Conservation (phyloP, 2,113 vertebrate species). For the Prionailurus bengalensis region DNA sequence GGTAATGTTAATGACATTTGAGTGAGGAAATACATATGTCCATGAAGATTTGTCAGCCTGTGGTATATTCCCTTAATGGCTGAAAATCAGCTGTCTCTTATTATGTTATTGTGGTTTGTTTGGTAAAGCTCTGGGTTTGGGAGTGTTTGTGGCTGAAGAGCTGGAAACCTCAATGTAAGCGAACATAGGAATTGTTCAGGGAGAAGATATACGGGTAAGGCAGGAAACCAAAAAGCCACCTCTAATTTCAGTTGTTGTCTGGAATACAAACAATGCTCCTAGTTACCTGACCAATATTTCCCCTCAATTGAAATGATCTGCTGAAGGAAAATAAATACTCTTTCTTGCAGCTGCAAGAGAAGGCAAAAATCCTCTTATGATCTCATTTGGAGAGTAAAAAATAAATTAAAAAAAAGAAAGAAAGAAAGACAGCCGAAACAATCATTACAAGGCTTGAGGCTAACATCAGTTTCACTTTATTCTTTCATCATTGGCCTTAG, state of each 20-base stretch:
- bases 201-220: not conserved
- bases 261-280: not conserved
- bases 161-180: conserved; percentile 24
- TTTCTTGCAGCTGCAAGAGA: conserved; percentile 35
- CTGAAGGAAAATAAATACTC: conserved; percentile 55
- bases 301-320: conserved; percentile 34
- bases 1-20: not conserved
- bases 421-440: conserved; percentile 15
- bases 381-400: conserved; percentile 36
- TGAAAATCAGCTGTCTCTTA: conserved; percentile 25
- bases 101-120: conserved; percentile 66
- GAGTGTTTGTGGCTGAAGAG: conserved; percentile 64
- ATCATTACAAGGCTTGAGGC: conserved; percentile 39
- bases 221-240: conserved; percentile 63
- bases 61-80: not conserved
- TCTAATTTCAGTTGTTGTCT: conserved; percentile 60
- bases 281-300: conserved; percentile 5
- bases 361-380: not conserved
- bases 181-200: conserved; percentile 11
- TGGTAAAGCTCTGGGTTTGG: conserved; percentile 31
- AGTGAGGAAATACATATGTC: not conserved
- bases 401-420: not conserved
- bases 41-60: not conserved
- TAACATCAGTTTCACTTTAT: conserved; percentile 71
- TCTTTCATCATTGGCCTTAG: conserved; percentile 64